Evolutionary conservation across 2,888 invertebrate genomes (phyloP).

Genomic region (Adineta ricciae): DNA sequence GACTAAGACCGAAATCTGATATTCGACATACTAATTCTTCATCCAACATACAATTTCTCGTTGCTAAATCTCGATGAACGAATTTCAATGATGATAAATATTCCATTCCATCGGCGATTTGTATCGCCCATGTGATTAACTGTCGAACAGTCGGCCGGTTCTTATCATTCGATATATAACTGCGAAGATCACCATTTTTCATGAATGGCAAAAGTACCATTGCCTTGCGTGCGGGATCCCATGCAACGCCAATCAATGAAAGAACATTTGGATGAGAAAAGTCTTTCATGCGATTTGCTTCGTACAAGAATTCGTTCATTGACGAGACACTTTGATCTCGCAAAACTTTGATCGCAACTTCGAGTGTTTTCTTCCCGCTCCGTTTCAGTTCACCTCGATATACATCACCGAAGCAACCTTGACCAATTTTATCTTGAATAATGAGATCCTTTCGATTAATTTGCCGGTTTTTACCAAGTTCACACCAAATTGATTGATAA

Average conservation of each 20-base stretch:
- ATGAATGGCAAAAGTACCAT: conserved; percentile 54
- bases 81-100: conserved; percentile 53
- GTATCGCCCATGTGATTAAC: conserved; percentile 51
- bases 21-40: conserved; percentile 51
- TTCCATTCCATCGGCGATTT: conserved; percentile 54
- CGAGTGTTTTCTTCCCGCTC: not conserved
- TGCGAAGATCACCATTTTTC: conserved; percentile 52
- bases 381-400: conserved; percentile 39
- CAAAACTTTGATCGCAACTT: conserved; percentile 17
- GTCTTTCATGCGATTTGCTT: conserved; percentile 54
- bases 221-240: conserved; percentile 51
- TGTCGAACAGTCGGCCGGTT: conserved; percentile 52
- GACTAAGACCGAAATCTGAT: conserved; percentile 56
- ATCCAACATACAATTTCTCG: conserved; percentile 56
- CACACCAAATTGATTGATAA: not conserved
- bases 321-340: not conserved
- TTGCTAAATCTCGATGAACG: conserved; percentile 55
- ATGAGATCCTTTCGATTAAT: not conserved
- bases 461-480: not conserved
- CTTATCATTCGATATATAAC: conserved; percentile 47
- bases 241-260: conserved; percentile 51
- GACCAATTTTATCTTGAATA: not conserved
- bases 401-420: conserved; percentile 41
- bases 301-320: conserved; percentile 50
- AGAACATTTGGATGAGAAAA: conserved; percentile 54